These are phyloP conservation scores for Lutjanus erythropterus DNA, from an alignment of 2,113 vertebrate genomes.

Conservation along the genomic window DNA sequence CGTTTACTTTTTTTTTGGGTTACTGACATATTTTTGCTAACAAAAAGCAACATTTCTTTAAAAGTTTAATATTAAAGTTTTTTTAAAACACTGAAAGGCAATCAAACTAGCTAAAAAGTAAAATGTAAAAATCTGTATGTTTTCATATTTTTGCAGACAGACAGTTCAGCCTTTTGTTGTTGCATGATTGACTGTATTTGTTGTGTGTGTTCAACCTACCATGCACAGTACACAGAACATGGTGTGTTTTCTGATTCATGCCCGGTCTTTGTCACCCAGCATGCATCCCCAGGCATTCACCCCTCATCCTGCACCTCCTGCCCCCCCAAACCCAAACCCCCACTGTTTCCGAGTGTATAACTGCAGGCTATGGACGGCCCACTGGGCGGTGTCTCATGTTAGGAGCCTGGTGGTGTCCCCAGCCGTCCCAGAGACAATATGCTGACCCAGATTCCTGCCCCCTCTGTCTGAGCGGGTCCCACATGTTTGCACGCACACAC, in stretches of 20 bases:
- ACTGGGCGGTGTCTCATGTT: slow-evolving; percentile 14
- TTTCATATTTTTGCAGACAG: not conserved
- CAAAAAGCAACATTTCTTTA: no score
- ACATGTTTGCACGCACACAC: slow-evolving; percentile 5
- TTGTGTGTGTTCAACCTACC: slow-evolving; percentile 14
- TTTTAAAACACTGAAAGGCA: not conserved
- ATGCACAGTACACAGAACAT: slow-evolving; percentile 9
- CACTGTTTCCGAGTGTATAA: slow-evolving; percentile 5
- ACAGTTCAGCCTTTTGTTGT: not conserved
- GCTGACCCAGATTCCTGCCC: slow-evolving; percentile 45
- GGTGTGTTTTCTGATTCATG: slow-evolving; percentile 24
- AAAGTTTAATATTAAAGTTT: no score
- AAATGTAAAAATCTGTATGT: no score
- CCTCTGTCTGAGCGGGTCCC: not conserved
- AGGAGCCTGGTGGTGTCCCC: not conserved
- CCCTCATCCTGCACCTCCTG: no score
- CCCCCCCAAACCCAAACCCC: not conserved
- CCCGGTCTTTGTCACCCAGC: slow-evolving; percentile 41
- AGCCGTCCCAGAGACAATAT: slow-evolving; percentile 10
- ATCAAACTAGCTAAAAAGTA: not conserved
- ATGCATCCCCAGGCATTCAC: slow-evolving; percentile 5
- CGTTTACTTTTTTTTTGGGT: no score
- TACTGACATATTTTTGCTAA: no score
- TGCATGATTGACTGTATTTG: not conserved
- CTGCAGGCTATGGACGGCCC: not conserved